Base-by-base conservation (phyloP, 2,113 vertebrate species). In the Pangasianodon hypophthalmus region DNA sequence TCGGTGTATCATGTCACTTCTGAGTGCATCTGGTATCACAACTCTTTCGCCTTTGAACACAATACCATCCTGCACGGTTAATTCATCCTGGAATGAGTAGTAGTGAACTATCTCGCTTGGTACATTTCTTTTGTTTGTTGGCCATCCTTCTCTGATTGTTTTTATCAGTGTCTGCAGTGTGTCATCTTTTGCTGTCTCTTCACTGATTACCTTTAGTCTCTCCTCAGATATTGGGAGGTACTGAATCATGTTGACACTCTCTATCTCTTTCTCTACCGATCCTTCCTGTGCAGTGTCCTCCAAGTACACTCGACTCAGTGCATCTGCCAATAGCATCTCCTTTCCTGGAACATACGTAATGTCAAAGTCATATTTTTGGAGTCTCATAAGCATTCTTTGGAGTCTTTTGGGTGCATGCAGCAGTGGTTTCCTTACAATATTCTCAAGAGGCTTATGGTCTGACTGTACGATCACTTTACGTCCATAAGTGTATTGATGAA, bases 371-470 rank as follows among this genome's bases (percentile, higher is more conserved):
- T 90, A 88, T 16, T 29, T 44, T 32, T 91, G 86, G 0, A 86
- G 54, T 19, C 85, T 44, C 77, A 92, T 2, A 0, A 26, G 1
- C 64, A 64, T 64, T 26, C 26, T 8, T 3, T 91, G 88, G 3
- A 91, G 80, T 89, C 80, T 73, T 18, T 88, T 88, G 4, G 81
- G 62, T 6, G 50, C 32, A 58, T 50, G 13, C 2, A 73, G 16
- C 19, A 64, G 11, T n/a, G 58, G 24, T 6, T 69, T 69, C 29
- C 3, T 69, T 10, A 13, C 3, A 32, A 32, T 69, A 13, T 3
- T 32, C 26, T 69, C n/a, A 1, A 89, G 7, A 6, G 85, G 92
- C 44, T 91, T 92, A 64, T 91, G 92, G 54, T 91, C 89, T 10
- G 50, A 77, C 10, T 92, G 80, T 37, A 92, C 88, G 16, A 16